Percentiles rank a stretch among this genome's conserved stretches.
phyloP scores from a whole-genome alignment of 2,888 invertebrate species.

The Nemapogon koenigi region DNA sequence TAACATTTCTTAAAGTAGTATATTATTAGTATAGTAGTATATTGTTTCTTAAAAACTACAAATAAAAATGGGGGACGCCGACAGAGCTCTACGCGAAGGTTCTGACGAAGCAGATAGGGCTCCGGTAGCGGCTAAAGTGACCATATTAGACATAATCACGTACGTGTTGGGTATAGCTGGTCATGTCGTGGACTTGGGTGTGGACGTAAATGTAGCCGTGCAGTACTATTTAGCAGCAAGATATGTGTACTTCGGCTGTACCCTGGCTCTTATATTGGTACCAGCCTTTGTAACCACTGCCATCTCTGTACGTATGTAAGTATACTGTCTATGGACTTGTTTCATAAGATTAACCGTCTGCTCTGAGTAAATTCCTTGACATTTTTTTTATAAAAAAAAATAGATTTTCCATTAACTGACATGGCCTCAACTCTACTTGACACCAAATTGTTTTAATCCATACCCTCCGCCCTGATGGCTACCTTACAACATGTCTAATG shows the following conservation, averaged over 20 bases:
- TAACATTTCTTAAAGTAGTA: conserved; percentile 18
- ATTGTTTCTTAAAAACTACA: conserved; percentile 27
- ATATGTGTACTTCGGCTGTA: conserved; percentile 70
- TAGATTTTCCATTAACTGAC: too few species aligned
- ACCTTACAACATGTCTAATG: too few species aligned
- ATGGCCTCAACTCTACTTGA: too few species aligned
- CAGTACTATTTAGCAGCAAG: conserved; percentile 64
- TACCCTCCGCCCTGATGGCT: too few species aligned
- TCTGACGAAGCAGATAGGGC: conserved; percentile 65
- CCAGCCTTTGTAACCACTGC: conserved; percentile 79
- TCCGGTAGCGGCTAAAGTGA: conserved; percentile 64
- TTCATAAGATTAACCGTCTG: too few species aligned
- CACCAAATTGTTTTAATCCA: too few species aligned
- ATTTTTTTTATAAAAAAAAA: too few species aligned
- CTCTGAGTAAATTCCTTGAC: too few species aligned
- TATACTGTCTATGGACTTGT: too few species aligned
- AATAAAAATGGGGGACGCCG: too few species aligned
- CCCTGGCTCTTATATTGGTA: conserved; percentile 72
- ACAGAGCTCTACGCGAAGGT: conserved; percentile 37
- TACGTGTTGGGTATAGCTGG: conserved; percentile 71
- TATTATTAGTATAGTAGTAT: background rate
- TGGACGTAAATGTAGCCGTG: conserved; percentile 74
- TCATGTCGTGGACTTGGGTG: conserved; percentile 71
- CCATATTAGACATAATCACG: conserved; percentile 69
- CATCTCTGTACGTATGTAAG: conserved; percentile 77